A percentile compares a stretch with the other conserved stretches of the same genome.
phyloP scores from a whole-genome alignment of 1,140 invertebrate species.

The Drosophila prosaltans region DNA sequence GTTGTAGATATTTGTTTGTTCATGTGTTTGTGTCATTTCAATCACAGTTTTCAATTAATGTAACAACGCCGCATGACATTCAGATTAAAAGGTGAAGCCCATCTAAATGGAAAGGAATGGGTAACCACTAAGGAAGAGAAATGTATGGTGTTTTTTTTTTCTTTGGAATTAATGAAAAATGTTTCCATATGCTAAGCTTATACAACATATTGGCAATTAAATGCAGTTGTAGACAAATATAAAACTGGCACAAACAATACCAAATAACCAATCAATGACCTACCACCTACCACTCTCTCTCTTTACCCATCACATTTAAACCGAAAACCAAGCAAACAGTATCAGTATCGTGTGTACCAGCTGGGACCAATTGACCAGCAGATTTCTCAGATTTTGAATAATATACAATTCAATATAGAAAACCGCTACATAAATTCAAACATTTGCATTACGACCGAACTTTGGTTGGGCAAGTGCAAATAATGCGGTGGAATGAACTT shows the following conservation, averaged over 20 bases:
- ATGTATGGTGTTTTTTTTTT: slow-evolving; percentile 2
- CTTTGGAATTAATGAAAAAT: slow-evolving; percentile 21
- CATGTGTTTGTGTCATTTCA: slow-evolving; percentile 38
- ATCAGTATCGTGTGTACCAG: slow-evolving; percentile 15
- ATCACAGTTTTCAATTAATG: slow-evolving; percentile 76
- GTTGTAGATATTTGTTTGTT: slow-evolving; percentile 11
- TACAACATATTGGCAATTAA: slow-evolving; percentile 51
- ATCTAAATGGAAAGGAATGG: too few species aligned
- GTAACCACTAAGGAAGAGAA: neutral
- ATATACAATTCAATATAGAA: slow-evolving; percentile 83
- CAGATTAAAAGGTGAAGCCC: slow-evolving; percentile 29
- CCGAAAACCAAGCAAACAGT: slow-evolving; percentile 33
- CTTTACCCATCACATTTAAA: neutral
- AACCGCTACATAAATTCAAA: slow-evolving; percentile 81
- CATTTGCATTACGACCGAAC: slow-evolving; percentile 59
- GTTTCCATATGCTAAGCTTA: slow-evolving; percentile 21
- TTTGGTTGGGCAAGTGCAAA: slow-evolving; percentile 58
- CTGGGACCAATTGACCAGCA: slow-evolving; percentile 30
- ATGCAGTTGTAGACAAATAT: slow-evolving; percentile 9
- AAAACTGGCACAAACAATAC: slow-evolving; percentile 7
- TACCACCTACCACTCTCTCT: neutral
- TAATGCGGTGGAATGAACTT: slow-evolving; percentile 50
- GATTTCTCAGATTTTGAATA: slow-evolving; percentile 63
- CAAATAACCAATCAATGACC: slow-evolving; percentile 15
- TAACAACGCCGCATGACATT: slow-evolving; percentile 39